Base-by-base conservation (phyloP, 2,888 invertebrate species). In the Nomada hirtipes region DNA sequence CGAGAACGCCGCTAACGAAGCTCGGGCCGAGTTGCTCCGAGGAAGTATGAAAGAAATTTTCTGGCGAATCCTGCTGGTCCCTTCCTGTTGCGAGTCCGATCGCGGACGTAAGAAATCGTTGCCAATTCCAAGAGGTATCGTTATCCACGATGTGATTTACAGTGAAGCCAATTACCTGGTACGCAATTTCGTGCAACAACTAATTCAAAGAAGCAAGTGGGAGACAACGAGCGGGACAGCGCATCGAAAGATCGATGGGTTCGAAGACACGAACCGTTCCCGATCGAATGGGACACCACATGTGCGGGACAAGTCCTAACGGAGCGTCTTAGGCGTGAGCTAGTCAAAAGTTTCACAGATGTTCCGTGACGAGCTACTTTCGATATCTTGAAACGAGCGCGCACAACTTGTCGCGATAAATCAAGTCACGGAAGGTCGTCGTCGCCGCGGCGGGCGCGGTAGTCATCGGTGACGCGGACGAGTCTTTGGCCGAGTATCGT, bases 401-500 rank as follows among this genome's bases (percentile, higher is more conserved):
- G 81, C 75, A 77, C 85, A 85, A 83, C 85, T 85, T 73, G 70
- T 76, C 75, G 83, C 86, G 85, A 88, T 90, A 90, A 89, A 90
- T 90, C 88, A 88, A 86, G 86, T 73, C 74, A 42, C 77, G 87
- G 87, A 89, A 87, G 87, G 89, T 87, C 89, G 87, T 86, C 83
- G 87, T 79, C 85, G 85, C 20, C 82, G 78, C 79, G 83, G 72
- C 78, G 75, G 55, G 20, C 55, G 55, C 82, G 84, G 87, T 79
- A 86, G 86, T 88, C 87, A 85, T 88, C 86, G 82, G 80, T 18
- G 84, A 76, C 76, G 79, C 79, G 84, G 73, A 42, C 42, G 26
- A 76, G 84, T 73, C 79, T 60, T 63, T 55, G 81, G 61, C 59
- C 64, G 67, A 36, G 44, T 29, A 59, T 65, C 47, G 20, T 36